phyloP scores from a whole-genome alignment of 2,113 vertebrate genomes.

The Podarcis cretensis region DNA sequence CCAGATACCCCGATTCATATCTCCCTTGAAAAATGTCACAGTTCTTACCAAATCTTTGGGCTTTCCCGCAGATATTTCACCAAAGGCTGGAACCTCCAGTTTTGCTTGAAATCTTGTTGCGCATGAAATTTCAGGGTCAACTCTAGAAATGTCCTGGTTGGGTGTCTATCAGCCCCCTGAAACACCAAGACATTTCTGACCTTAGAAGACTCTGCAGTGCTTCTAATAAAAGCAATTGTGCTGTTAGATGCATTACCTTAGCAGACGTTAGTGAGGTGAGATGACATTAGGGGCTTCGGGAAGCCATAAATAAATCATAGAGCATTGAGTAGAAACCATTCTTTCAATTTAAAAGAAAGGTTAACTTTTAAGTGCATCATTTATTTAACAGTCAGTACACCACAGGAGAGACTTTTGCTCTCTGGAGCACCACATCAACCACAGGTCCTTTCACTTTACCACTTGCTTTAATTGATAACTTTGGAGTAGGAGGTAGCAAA shows the following conservation, averaged over 20 bases:
- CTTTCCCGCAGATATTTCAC: too few relatives aligned
- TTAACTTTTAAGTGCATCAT: conserved; percentile 33
- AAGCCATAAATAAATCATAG: conserved; percentile 36
- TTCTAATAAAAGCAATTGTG: conserved; percentile 27
- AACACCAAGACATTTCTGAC: not conserved
- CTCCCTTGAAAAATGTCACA: not conserved
- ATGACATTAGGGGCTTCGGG: conserved; percentile 13
- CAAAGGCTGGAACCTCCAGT: not conserved
- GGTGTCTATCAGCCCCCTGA: not conserved
- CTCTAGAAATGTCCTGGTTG: not conserved
- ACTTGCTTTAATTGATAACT: conserved; percentile 21
- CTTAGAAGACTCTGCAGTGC: not conserved
- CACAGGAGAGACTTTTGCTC: not conserved
- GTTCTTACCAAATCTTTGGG: not conserved
- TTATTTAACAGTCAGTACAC: conserved; percentile 25
- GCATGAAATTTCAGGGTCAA: not conserved
- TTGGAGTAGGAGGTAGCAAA: not conserved
- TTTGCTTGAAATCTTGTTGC: not conserved
- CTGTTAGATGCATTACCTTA: conserved; percentile 13
- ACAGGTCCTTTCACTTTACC: conserved; percentile 13
- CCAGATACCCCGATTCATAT: too few relatives aligned
- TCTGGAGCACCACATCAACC: not conserved
- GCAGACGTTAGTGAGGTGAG: not conserved
- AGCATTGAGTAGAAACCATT: conserved; percentile 1
- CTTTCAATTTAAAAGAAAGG: conserved; percentile 30